Conservation (phyloP, 2,797 vertebrate genomes). For the Macropus fuliginosus region DNA sequence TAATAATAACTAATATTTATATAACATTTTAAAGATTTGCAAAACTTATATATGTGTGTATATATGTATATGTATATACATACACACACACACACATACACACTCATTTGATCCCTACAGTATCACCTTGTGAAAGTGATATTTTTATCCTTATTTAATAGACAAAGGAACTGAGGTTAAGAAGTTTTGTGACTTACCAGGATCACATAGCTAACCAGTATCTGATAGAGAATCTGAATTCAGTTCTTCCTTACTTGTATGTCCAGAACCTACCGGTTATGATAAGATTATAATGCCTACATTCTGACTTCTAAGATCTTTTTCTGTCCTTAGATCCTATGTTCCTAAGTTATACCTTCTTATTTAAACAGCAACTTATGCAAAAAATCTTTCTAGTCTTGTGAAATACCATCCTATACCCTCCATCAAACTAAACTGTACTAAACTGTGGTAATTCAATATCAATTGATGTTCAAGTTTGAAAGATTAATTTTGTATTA, state of each 20-base stretch:
- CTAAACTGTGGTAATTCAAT: constrained; percentile 58
- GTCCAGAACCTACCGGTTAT: background rate
- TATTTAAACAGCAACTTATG: constrained; percentile 3
- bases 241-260: background rate
- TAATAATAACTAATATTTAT: background rate
- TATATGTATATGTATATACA: no score
- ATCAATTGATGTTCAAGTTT: constrained; percentile 57
- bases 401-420: constrained; percentile 25
- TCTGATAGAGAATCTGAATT: background rate
- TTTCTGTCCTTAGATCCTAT: background rate
- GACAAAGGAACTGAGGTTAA: background rate
- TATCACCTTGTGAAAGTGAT: background rate
- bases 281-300: background rate
- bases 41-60: background rate
- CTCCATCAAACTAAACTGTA: constrained; percentile 48
- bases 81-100: no score
- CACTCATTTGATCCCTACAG: background rate
- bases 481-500: constrained; percentile 68
- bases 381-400: constrained; percentile 40
- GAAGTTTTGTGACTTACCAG: background rate
- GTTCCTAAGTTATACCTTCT: constrained; percentile 6
- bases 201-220: background rate
- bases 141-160: background rate
- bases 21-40: background rate
- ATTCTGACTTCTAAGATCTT: constrained; percentile 23